Percentiles rank a stretch among this genome's conserved stretches.
Conservation (phyloP, 2,113 vertebrate genomes). For the Aldabrachelys gigantea region DNA sequence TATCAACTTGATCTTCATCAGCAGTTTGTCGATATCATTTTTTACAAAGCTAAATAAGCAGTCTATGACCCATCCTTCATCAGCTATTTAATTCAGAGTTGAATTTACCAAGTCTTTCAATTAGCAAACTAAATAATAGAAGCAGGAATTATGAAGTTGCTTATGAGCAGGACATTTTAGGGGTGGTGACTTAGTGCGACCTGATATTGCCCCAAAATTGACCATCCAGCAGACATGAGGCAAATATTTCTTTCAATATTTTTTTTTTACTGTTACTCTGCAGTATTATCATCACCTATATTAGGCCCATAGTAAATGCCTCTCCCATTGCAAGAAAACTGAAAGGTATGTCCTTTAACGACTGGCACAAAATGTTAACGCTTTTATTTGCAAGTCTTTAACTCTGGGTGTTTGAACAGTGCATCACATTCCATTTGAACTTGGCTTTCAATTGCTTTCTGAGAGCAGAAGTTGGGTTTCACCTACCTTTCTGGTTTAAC, state of each 20-base stretch:
- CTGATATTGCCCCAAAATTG: background rate
- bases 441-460: background rate
- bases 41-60: constrained; percentile 1
- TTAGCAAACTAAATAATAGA: constrained; percentile 17
- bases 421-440: background rate
- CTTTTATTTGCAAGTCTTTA: background rate
- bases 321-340: background rate
- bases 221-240: background rate
- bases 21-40: background rate
- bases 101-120: constrained; percentile 24
- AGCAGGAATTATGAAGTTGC: background rate
- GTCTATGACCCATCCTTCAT: background rate
- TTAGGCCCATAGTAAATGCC: background rate
- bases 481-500: background rate
- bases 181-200: background rate
- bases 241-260: background rate
- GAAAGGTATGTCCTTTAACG: background rate
- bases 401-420: background rate
- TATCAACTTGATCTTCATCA: constrained; percentile 55
- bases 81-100: constrained; percentile 27
- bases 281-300: background rate
- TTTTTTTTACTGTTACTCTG: background rate
- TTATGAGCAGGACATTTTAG: background rate
- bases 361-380: background rate
- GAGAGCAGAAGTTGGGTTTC: background rate